phyloP scores from a whole-genome alignment of 2,888 invertebrate genomes.

The Drosophila stalkeri region DNA sequence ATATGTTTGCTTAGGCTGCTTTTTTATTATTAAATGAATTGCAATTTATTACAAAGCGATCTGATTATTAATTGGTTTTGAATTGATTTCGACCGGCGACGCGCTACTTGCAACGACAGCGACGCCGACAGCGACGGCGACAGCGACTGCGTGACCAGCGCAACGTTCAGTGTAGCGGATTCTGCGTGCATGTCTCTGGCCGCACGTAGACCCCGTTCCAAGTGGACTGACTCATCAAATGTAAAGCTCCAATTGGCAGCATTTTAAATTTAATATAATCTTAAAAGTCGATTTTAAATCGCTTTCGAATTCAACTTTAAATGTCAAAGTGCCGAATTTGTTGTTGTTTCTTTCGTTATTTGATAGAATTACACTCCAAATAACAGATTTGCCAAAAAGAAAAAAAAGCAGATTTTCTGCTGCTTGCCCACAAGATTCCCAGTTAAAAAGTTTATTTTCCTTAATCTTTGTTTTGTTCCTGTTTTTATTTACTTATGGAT shows the following conservation, averaged over 20 bases:
- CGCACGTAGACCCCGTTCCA: slow-evolving; percentile 64
- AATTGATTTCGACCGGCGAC: slow-evolving; percentile 61
- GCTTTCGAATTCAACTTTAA: slow-evolving; percentile 9
- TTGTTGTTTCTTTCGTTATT: background rate
- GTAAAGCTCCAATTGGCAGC: slow-evolving; percentile 16
- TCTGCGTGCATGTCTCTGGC: slow-evolving; percentile 42
- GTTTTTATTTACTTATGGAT: slow-evolving; percentile 46
- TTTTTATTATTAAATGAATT: slow-evolving; percentile 65
- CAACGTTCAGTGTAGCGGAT: slow-evolving; percentile 60
- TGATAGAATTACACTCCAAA: background rate
- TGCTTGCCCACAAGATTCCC: slow-evolving; percentile 1
- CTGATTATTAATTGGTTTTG: slow-evolving; percentile 74
- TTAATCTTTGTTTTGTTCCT: background rate
- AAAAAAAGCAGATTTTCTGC: background rate
- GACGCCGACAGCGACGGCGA: slow-evolving; percentile 20
- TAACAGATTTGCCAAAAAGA: background rate
- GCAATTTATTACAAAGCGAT: slow-evolving; percentile 78
- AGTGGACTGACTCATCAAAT: slow-evolving; percentile 49
- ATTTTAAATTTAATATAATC: slow-evolving; percentile 7
- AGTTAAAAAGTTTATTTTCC: slow-evolving; percentile 14
- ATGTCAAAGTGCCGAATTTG: background rate
- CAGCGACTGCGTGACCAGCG: slow-evolving; percentile 69
- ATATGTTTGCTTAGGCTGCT: slow-evolving; percentile 51
- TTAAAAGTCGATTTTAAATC: slow-evolving; percentile 6
- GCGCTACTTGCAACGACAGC: slow-evolving; percentile 8